Base-by-base conservation (phyloP, 2,113 vertebrate species). In the Ameiurus melas region DNA sequence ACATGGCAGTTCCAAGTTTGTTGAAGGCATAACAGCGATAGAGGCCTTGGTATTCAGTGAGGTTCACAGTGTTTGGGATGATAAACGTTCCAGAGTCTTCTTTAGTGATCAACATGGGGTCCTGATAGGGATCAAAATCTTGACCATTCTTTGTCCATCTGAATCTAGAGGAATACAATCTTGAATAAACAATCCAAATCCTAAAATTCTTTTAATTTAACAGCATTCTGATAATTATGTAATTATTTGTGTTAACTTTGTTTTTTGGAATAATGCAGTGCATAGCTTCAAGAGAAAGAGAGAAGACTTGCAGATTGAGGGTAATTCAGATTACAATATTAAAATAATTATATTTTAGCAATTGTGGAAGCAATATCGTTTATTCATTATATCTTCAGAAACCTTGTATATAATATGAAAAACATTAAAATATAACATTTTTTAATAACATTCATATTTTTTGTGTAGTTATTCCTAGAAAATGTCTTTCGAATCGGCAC, bases 21-120 rank as follows among this genome's bases (percentile, higher is more conserved):
- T 99, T 99, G 82, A 95, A 96, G 4, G 97, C 97, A 71, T 95
- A 98, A 90, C 98, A 99, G 84, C 96, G 97, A 83, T 99, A 99
- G 90, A 89, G 96, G 88, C 98, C 98, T 91, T 99, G 97, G 91
- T 98, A 99, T 88, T 94, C 94, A 51, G 95, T 95, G 57, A 99
- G 95, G 89, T 97, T 97, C 1, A 96, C 97, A 27, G 96, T 97
- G 89, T 98, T 99, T 5, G 96, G 95, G 87, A 99, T 97, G 90
- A 95, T 94, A 92, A 99, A 99, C 1, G 97, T 98, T 81, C 98
- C 98, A 20, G 97, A 98, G 91, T 95, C 93, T 84, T 96, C 96
- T 0, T 93, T 93, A 36, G 91, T 87, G 77, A 95, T 92, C 93
- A 99, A 94, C 47, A 96, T 95, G 0, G 96, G 94, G 90, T 99